Conservation (phyloP, 2,797 vertebrate genomes). For the Taenioides sp. region DNA sequence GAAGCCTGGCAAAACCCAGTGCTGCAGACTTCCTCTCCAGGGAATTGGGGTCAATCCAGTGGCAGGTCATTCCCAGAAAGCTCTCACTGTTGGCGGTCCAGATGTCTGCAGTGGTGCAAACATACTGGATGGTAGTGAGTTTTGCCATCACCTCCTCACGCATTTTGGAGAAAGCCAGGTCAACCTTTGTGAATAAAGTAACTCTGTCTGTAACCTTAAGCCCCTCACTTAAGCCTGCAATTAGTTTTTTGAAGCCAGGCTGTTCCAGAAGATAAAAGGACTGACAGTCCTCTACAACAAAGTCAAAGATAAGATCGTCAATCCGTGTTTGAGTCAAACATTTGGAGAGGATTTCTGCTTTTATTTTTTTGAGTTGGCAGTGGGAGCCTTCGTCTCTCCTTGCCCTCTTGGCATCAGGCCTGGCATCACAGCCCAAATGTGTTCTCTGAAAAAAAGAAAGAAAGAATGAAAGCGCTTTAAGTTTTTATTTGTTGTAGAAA, state of each 20-base stretch:
- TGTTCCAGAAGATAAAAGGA: constrained; percentile 73
- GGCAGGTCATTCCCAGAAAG: constrained; percentile 79
- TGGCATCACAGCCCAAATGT: constrained; percentile 70
- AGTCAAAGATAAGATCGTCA: constrained; percentile 67
- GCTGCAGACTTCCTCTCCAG: constrained; percentile 77
- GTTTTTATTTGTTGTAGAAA: constrained; percentile 1
- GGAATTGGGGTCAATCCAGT: constrained; percentile 71
- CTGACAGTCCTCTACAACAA: constrained; percentile 75
- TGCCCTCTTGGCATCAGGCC: constrained; percentile 65
- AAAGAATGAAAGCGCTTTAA: constrained; percentile 11
- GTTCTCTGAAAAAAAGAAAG: constrained; percentile 66
- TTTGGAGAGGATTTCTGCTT: constrained; percentile 73
- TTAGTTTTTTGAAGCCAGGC: constrained; percentile 71
- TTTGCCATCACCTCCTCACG: constrained; percentile 67
- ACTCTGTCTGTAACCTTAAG: constrained; percentile 69
- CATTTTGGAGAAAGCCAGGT: constrained; percentile 70
- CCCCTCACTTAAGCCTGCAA: constrained; percentile 72
- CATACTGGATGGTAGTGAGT: constrained; percentile 63
- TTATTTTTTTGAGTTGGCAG: constrained; percentile 72
- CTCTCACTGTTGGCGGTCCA: constrained; percentile 73
- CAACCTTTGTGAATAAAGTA: constrained; percentile 68
- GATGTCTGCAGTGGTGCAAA: constrained; percentile 78
- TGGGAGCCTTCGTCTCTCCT: constrained; percentile 63
- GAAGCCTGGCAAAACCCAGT: constrained; percentile 67
- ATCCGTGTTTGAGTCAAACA: constrained; percentile 69